These are phyloP conservation scores for Agonopterix heracliana DNA, from an alignment of 2,888 invertebrate genomes.

Conservation along the genomic window DNA sequence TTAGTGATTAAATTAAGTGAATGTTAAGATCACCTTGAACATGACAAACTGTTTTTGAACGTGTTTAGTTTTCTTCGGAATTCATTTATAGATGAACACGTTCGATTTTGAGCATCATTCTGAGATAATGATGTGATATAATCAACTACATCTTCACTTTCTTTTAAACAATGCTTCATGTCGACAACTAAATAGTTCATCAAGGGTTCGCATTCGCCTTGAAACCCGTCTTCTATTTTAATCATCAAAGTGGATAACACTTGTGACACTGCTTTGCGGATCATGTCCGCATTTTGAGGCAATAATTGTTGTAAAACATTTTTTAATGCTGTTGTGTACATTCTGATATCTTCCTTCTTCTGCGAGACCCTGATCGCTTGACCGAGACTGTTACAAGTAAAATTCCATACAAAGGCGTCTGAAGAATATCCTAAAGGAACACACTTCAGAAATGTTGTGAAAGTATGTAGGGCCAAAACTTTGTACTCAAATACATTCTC, in stretches of 20 bases:
- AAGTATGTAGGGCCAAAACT: slow-evolving; percentile 73
- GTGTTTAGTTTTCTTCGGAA: slow-evolving; percentile 45
- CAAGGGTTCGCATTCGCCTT: slow-evolving; percentile 46
- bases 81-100: slow-evolving; percentile 26
- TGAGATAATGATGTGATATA: slow-evolving; percentile 36
- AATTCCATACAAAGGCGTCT: slow-evolving; percentile 74
- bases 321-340: slow-evolving; percentile 56
- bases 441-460: slow-evolving; percentile 66
- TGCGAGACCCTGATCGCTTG: slow-evolving; percentile 62
- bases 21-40: slow-evolving; percentile 42
- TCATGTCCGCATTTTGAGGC: slow-evolving; percentile 47
- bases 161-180: slow-evolving; percentile 54
- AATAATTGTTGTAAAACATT: slow-evolving; percentile 55
- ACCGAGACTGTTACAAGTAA: slow-evolving; percentile 70
- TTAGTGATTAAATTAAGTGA: background rate
- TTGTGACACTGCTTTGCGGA: slow-evolving; percentile 66
- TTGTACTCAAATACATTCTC: slow-evolving; percentile 68
- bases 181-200: slow-evolving; percentile 73
- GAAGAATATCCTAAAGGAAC: slow-evolving; percentile 54
- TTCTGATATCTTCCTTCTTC: slow-evolving; percentile 34
- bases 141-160: slow-evolving; percentile 60
- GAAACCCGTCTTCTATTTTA: slow-evolving; percentile 44
- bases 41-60: slow-evolving; percentile 37
- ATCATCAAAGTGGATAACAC: slow-evolving; percentile 72
- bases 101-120: slow-evolving; percentile 13